phyloP scores from a whole-genome alignment of 2,113 vertebrate genomes.

The Pagrus major region DNA sequence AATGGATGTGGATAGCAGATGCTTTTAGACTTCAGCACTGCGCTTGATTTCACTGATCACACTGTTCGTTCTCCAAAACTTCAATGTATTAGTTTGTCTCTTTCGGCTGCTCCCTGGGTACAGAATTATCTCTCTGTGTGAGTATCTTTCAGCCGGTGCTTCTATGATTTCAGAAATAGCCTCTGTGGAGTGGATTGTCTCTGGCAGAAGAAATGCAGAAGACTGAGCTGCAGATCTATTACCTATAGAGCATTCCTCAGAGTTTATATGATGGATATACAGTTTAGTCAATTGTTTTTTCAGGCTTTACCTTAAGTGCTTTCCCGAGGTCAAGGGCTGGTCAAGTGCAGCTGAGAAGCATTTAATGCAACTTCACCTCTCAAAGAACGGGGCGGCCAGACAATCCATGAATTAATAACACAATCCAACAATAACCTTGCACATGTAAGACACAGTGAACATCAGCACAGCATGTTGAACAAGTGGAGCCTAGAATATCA shows the following conservation, averaged over 20 bases:
- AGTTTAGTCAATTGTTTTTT: constrained; percentile 9
- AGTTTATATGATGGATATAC: background rate
- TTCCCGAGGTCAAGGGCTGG: constrained; percentile 16
- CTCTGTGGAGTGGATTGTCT: constrained; percentile 18
- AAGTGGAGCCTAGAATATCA: background rate
- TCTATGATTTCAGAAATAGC: constrained; percentile 38
- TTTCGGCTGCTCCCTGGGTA: constrained; percentile 16
- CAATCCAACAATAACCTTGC: constrained; percentile 12
- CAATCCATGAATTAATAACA: constrained; percentile 3
- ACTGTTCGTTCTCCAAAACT: constrained; percentile 21
- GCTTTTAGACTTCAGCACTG: constrained; percentile 39
- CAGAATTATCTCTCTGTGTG: constrained; percentile 23
- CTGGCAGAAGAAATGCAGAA: constrained; percentile 1
- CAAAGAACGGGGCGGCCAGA: background rate
- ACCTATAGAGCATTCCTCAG: background rate
- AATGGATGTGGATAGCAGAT: constrained; percentile 42
- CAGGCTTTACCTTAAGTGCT: constrained; percentile 3
- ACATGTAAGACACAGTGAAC: background rate
- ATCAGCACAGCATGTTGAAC: background rate
- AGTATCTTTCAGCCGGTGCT: constrained; percentile 18
- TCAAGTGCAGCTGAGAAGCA: constrained; percentile 18
- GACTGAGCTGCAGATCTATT: constrained; percentile 2
- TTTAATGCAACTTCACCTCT: background rate
- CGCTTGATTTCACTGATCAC: constrained; percentile 42
- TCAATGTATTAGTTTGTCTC: constrained; percentile 29